A percentile compares a stretch with the other conserved stretches of the same genome.
Conservation (phyloP, 1,140 invertebrate genomes). For the Zaprionus ghesquierei region DNA sequence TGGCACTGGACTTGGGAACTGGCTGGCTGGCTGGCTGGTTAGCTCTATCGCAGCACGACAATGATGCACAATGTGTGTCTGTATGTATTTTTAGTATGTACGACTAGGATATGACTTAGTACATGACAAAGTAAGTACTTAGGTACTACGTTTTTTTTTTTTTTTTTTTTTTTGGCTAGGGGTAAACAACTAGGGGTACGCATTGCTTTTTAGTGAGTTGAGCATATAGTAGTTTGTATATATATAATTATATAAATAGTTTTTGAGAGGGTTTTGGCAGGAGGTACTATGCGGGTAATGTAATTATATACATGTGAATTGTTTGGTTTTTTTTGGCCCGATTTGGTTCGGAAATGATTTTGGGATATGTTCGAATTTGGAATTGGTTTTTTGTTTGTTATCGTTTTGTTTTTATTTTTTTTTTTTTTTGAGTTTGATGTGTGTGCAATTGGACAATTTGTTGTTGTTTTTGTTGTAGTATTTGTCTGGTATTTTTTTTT, state of each 20-base stretch:
- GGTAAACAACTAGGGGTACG: slow-evolving; percentile 24
- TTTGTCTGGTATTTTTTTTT: slow-evolving; percentile 11
- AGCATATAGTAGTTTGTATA: slow-evolving; percentile 28
- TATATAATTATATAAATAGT: neutral
- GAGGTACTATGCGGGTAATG: slow-evolving; percentile 55
- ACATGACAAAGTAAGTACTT: slow-evolving; percentile 32
- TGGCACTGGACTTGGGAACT: slow-evolving; percentile 1
- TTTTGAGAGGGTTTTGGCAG: slow-evolving; percentile 12
- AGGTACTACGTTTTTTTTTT: slow-evolving; percentile 21
- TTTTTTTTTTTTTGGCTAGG: too few relatives aligned
- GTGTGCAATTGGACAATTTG: slow-evolving; percentile 23
- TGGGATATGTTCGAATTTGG: slow-evolving; percentile 16
- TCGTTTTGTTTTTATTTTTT: slow-evolving; percentile 2
- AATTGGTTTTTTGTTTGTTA: slow-evolving; percentile 38
- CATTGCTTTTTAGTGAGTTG: slow-evolving; percentile 24
- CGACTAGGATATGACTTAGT: slow-evolving; percentile 21
- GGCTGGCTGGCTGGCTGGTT: neutral
- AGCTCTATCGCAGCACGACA: slow-evolving; percentile 20
- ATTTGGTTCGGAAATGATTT: slow-evolving; percentile 8
- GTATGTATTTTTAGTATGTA: slow-evolving; percentile 18
- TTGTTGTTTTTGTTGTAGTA: neutral
- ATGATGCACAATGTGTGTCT: slow-evolving; percentile 11
- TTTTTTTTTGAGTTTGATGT: slow-evolving; percentile 10
- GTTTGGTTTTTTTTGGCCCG: slow-evolving; percentile 12
- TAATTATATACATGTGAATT: slow-evolving; percentile 69